These are phyloP conservation scores for Palythoa heliodiscus DNA, from an alignment of 92 coral and sea anemone genomes.

Conservation along the genomic window DNA sequence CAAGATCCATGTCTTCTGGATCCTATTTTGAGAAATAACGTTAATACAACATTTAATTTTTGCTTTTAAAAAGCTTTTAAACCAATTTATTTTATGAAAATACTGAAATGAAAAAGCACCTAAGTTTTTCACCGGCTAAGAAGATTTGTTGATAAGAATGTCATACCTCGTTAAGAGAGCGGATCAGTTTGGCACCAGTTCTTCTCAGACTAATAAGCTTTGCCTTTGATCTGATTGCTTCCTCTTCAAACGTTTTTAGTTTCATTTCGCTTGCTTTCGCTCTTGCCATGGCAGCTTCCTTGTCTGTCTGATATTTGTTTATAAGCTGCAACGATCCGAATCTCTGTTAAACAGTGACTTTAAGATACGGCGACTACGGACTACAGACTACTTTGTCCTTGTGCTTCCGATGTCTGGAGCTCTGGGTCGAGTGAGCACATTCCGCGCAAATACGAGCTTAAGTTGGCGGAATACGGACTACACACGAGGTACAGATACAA, in stretches of 20 bases:
- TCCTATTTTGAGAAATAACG: constrained; percentile 40
- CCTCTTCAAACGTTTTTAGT: constrained; percentile 34
- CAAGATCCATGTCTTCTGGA: constrained; percentile 64
- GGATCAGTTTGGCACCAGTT: constrained; percentile 73
- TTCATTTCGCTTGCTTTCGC: constrained; percentile 55
- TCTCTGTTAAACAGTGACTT: not conserved
- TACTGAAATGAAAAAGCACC: too few species aligned
- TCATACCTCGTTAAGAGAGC: constrained; percentile 83
- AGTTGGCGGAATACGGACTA: too few species aligned
- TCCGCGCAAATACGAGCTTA: too few species aligned
- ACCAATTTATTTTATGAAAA: too few species aligned
- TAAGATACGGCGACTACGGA: not conserved
- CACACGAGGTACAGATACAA: too few species aligned
- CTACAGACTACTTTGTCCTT: not conserved
- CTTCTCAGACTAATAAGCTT: constrained; percentile 72
- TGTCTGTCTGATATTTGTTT: constrained; percentile 25
- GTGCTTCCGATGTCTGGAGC: too few species aligned
- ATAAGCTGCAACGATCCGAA: constrained; percentile 46
- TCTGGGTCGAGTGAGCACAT: too few species aligned
- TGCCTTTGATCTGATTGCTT: constrained; percentile 28
- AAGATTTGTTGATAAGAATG: not conserved
- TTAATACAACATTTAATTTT: not conserved
- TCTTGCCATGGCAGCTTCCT: constrained; percentile 37
- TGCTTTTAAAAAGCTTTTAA: too few species aligned
- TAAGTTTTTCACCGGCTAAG: too few species aligned